phyloP scores from a whole-genome alignment of 2,888 invertebrate species.

The Sturmia bella region DNA sequence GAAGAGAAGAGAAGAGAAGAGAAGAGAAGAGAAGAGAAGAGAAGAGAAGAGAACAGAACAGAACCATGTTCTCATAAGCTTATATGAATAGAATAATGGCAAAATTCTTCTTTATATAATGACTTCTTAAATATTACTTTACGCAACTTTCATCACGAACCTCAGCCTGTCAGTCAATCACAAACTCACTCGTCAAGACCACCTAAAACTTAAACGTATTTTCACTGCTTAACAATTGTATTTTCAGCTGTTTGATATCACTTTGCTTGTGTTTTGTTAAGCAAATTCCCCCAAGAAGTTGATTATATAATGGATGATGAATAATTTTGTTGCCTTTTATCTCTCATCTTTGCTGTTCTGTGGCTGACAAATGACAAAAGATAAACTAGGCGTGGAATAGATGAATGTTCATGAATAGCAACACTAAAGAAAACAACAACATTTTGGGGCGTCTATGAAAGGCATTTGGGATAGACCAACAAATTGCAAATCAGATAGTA shows the following conservation, averaged over 20 bases:
- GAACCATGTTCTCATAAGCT: too few species aligned
- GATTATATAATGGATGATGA: conserved; percentile 26
- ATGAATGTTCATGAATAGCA: neutral
- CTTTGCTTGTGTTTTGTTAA: neutral
- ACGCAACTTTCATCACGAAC: too few species aligned
- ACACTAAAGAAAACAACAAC: neutral
- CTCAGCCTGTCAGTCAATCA: too few species aligned
- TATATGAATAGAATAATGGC: too few species aligned
- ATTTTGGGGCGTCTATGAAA: neutral
- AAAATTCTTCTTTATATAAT: too few species aligned
- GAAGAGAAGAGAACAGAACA: neutral
- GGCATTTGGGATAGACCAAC: neutral
- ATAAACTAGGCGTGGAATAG: conserved; percentile 31
- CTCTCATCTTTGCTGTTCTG: neutral
- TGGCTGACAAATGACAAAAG: conserved; percentile 9
- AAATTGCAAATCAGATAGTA: too few species aligned
- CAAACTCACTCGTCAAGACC: too few species aligned
- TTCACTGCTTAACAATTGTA: too few species aligned
- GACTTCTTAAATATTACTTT: too few species aligned
- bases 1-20: too few species aligned
- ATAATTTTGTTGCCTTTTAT: conserved; percentile 13
- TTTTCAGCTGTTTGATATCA: conserved; percentile 1
- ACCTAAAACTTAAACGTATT: neutral
- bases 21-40: neutral
- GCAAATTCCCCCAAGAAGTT: conserved; percentile 41